Conservation (phyloP, 2,888 invertebrate genomes). For the Anodontia alba region DNA sequence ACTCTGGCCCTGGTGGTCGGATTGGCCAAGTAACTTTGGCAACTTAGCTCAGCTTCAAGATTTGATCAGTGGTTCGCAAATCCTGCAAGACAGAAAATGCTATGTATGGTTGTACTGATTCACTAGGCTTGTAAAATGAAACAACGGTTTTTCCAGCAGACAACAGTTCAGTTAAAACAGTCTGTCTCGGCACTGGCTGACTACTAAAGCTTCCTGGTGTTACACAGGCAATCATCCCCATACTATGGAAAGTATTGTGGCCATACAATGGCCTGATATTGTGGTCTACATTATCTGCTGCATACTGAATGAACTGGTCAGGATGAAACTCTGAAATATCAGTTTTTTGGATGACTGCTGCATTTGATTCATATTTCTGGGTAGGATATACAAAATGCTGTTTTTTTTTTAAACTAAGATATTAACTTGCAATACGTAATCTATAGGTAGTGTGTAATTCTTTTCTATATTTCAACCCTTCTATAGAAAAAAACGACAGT, state of each 20-base stretch:
- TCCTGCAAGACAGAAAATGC: not conserved
- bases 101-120: conserved; percentile 2
- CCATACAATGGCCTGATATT: conserved; percentile 38
- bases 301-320: conserved; percentile 31
- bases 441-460: no score
- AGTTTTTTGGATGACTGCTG: conserved; percentile 42
- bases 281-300: conserved; percentile 35
- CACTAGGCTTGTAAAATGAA: not conserved
- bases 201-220: conserved; percentile 24
- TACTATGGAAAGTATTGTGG: conserved; percentile 15
- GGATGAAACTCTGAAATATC: not conserved
- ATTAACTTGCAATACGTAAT: no score
- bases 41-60: not conserved
- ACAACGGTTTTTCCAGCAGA: conserved; percentile 17
- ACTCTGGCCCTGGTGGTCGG: conserved; percentile 38
- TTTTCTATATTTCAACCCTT: no score
- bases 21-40: conserved; percentile 31
- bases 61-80: not conserved
- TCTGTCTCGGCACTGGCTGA: conserved; percentile 7
- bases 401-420: no score
- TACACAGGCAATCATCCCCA: conserved; percentile 25
- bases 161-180: conserved; percentile 14
- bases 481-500: no score
- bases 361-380: conserved; percentile 56
- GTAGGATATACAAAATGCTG: conserved; percentile 62